phyloP scores from a whole-genome alignment of 2,797 vertebrate species.

The Garrulus glandarius region DNA sequence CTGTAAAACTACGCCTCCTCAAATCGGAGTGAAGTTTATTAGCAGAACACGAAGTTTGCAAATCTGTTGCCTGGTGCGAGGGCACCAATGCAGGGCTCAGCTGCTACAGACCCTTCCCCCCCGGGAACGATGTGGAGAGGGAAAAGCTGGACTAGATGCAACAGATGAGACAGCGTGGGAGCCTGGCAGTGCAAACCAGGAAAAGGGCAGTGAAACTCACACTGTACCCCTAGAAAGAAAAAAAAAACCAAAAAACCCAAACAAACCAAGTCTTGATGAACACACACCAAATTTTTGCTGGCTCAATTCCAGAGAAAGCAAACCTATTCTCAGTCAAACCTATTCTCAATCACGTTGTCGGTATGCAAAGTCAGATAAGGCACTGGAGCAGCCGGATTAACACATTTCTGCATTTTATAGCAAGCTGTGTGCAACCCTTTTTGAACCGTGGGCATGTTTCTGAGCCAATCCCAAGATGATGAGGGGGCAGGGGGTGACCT shows the following conservation, averaged over 20 bases:
- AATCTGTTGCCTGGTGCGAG: accelerated
- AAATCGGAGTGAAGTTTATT: neutral
- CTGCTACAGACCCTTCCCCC: neutral
- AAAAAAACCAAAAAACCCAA: neutral
- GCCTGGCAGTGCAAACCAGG: neutral
- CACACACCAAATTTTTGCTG: neutral
- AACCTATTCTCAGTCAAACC: neutral
- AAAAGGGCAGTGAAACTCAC: neutral
- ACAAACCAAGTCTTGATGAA: neutral
- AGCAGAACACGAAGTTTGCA: neutral
- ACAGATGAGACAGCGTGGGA: neutral
- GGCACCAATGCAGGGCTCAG: accelerated
- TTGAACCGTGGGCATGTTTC: accelerated
- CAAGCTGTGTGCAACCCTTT: neutral
- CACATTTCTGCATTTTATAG: neutral
- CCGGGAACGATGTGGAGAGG: accelerated
- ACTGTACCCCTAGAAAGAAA: neutral
- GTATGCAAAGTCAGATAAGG: neutral
- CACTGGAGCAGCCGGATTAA: neutral
- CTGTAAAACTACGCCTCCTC: neutral
- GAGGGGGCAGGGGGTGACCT: neutral
- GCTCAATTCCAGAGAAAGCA: neutral
- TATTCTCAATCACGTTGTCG: neutral
- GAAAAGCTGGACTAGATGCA: neutral
- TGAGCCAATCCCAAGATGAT: accelerated